phyloP scores from a whole-genome alignment of 2,888 invertebrate genomes.

The Limenitis camilla region DNA sequence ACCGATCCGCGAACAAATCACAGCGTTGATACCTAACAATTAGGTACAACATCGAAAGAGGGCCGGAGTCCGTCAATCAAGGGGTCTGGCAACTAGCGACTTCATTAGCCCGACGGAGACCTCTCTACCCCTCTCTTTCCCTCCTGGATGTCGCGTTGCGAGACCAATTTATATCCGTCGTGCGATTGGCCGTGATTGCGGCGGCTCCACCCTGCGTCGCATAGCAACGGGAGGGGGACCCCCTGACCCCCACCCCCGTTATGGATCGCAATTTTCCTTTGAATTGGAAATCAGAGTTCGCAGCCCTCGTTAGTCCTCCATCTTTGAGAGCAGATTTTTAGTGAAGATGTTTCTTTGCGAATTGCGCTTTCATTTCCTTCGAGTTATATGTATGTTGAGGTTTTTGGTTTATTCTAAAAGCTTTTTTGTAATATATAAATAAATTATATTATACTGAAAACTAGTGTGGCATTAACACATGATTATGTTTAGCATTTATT shows the following conservation, averaged over 20 bases:
- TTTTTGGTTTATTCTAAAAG: background rate
- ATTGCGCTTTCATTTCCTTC: slow-evolving; percentile 10
- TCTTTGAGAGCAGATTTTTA: slow-evolving; percentile 71
- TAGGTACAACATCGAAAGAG: slow-evolving; percentile 59
- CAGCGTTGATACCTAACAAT: slow-evolving; percentile 53
- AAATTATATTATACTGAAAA: too few relatives aligned
- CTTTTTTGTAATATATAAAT: too few relatives aligned
- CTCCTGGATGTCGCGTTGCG: slow-evolving; percentile 62
- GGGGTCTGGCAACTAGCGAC: slow-evolving; percentile 60
- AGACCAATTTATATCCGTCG: slow-evolving; percentile 76
- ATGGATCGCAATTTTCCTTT: slow-evolving; percentile 76
- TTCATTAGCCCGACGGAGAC: slow-evolving; percentile 66
- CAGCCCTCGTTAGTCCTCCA: slow-evolving; percentile 69
- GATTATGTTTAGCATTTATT: too few relatives aligned
- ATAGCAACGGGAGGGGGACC: slow-evolving; percentile 74
- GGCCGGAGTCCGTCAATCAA: slow-evolving; percentile 68
- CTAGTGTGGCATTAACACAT: too few relatives aligned
- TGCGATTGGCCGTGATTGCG: slow-evolving; percentile 75
- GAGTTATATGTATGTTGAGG: background rate
- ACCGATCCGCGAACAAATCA: slow-evolving; percentile 28
- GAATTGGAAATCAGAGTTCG: slow-evolving; percentile 75
- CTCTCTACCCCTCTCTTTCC: slow-evolving; percentile 42
- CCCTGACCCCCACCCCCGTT: slow-evolving; percentile 55
- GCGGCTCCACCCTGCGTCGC: slow-evolving; percentile 78
- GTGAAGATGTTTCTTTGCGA: slow-evolving; percentile 58